A percentile compares a stretch with the other conserved stretches of the same genome.
Conservation (phyloP, 2,113 vertebrate species). For the Eleginops maclovinus region DNA sequence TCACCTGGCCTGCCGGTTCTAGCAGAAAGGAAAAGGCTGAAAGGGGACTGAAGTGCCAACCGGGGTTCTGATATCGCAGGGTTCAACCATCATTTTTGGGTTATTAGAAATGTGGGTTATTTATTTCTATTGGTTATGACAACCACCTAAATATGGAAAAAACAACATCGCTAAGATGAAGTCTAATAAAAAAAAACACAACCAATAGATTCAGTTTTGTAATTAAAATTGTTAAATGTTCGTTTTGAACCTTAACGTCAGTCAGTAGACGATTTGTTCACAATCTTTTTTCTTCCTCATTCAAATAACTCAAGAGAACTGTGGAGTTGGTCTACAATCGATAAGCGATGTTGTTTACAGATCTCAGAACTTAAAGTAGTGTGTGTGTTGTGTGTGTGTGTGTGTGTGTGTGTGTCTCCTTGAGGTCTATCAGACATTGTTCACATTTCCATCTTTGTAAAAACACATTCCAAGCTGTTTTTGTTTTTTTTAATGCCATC, state of each 20-base stretch:
- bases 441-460: neutral
- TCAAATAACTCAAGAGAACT: neutral
- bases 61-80: conserved; percentile 30
- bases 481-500: neutral
- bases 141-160: neutral
- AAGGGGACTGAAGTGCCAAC: conserved; percentile 58
- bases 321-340: neutral
- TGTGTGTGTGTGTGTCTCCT: neutral
- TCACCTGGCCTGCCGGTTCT: conserved; percentile 71
- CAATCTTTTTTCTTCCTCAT: neutral
- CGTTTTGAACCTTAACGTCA: neutral
- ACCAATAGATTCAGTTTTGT: too few species aligned
- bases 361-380: neutral
- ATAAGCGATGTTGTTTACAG: neutral
- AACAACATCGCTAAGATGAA: neutral
- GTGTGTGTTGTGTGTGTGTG: neutral
- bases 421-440: neutral
- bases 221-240: neutral
- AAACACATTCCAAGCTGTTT: neutral
- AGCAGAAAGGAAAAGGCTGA: conserved; percentile 55
- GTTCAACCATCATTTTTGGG: neutral
- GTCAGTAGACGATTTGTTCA: too few species aligned
- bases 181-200: neutral
- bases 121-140: neutral
- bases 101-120: neutral